Evolutionary conservation across 2,113 vertebrate genomes (phyloP), one percentile per base, ranked within the genome.

Genomic region (Phalacrocorax pelagicus): DNA sequence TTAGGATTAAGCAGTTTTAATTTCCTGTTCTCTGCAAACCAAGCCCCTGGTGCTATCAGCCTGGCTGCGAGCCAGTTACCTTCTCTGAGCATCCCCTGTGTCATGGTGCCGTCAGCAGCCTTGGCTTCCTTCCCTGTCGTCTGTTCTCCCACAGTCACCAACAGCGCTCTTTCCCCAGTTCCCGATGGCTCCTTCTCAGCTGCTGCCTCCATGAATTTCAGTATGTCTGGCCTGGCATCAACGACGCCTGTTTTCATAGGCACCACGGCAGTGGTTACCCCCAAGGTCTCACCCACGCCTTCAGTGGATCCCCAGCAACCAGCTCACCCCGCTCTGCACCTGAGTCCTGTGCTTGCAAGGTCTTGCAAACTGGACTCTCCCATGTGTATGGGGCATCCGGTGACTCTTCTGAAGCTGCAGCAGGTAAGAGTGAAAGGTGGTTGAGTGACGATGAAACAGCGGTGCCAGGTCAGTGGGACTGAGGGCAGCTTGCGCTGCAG

Each of bases 1-100:
- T 80, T 97, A 98, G 98, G 98, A 92, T 78, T 98, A 81, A 98
- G 97, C 96, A 97, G 96, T 62, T 97, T 99, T 55, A 99, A 98
- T 95, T 98, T 99, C 94, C 97, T 99, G 61, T 86, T 99, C 27
- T 93, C 99, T 22, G 93, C 99, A n/a, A 97, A 96, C 54, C 99
- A 98, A 84, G 32, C 94, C 15, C 67, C 98, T 9, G 92, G 97
- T 54, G 71, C 97, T 34, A 22, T 98, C 54, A 92, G 96, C 3
- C 95, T 98, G 5, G 42, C 98, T 63, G 59, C 98, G 0, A 96
- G 97, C 62, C 97, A 94, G 7, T 81, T 99, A 61, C 97, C 98
- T 19, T 93, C 99, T 26, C 87, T 99, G 88, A 97, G 98, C 0
- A 72, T 99, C 66, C 99, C 99, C 5, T 99, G 98, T 86, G 97